These are phyloP conservation scores for Drosophila flavopinicola DNA, from an alignment of 2,888 invertebrate genomes.

Conservation along the genomic window DNA sequence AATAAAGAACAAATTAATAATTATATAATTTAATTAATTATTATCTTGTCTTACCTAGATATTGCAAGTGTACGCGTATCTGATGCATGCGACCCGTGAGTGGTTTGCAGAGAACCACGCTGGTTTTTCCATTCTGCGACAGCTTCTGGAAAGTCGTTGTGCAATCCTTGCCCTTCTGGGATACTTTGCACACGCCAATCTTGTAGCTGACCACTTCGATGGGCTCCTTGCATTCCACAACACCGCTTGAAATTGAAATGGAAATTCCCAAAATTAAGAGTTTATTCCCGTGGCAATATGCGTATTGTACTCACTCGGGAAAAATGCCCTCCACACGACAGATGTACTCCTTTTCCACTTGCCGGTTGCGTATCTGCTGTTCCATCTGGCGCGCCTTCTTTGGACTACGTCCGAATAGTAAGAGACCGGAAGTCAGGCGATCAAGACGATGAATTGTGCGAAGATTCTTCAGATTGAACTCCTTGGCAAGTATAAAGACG, in stretches of 20 bases:
- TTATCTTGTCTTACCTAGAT: constrained; percentile 93
- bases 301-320: constrained; percentile 91
- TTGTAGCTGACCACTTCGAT: constrained; percentile 97
- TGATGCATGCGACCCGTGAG: constrained; percentile 99
- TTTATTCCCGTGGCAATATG: rapidly evolving
- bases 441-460: constrained; percentile 98
- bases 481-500: constrained; percentile 97
- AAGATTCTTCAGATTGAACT: constrained; percentile 96
- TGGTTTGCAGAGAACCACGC: constrained; percentile 97
- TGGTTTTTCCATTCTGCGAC: constrained; percentile 94
- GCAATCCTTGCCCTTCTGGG: constrained; percentile 96
- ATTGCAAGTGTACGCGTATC: constrained; percentile 98
- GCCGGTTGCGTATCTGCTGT: constrained; percentile 95
- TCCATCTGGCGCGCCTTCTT: constrained; percentile 98
- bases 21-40: too few relatives aligned
- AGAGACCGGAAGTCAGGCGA: constrained; percentile 95
- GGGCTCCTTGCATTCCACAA: constrained; percentile 94
- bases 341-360: constrained; percentile 97
- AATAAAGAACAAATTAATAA: too few relatives aligned
- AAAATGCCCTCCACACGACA: constrained; percentile 97
- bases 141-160: constrained; percentile 95
- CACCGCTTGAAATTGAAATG: constrained; percentile 87
- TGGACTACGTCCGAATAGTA: constrained; percentile 96
- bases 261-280: background rate
- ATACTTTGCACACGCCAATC: constrained; percentile 97